phyloP scores from a whole-genome alignment of 1,140 invertebrate genomes.

The Bombus vancouverensis region DNA sequence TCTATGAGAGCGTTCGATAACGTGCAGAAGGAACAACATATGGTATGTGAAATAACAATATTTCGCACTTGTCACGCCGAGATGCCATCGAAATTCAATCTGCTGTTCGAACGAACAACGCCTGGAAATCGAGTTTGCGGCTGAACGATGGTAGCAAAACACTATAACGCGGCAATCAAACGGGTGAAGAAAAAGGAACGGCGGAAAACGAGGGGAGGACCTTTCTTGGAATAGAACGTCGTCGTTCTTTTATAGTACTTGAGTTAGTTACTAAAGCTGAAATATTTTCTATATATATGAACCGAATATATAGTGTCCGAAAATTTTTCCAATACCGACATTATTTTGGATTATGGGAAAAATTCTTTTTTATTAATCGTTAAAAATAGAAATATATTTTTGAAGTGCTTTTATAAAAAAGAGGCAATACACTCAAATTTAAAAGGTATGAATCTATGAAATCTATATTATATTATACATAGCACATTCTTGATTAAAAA shows the following conservation, averaged over 20 bases:
- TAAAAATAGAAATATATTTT: background rate
- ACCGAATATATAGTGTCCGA: background rate
- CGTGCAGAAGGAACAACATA: background rate
- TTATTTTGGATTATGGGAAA: no score
- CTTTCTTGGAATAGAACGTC: background rate
- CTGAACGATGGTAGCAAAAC: conserved; percentile 26
- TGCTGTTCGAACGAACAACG: conserved; percentile 18
- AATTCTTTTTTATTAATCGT: no score
- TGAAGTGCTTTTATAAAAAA: no score
- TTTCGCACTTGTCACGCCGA: conserved; percentile 25
- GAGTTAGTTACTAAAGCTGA: no score
- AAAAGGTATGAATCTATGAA: no score
- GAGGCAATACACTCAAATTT: no score
- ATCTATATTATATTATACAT: no score
- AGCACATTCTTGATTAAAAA: no score
- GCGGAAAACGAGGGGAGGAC: background rate
- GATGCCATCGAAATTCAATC: conserved; percentile 40
- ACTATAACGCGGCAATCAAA: conserved; percentile 1
- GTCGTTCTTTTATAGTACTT: background rate
- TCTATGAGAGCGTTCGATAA: background rate
- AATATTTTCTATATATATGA: background rate
- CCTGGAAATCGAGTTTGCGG: conserved; percentile 28
- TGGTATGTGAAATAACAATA: conserved; percentile 32
- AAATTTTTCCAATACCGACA: no score
- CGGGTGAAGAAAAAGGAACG: background rate